Evolutionary conservation across 2,797 vertebrate genomes (phyloP).

Genomic region (Myripristis murdjan): DNA sequence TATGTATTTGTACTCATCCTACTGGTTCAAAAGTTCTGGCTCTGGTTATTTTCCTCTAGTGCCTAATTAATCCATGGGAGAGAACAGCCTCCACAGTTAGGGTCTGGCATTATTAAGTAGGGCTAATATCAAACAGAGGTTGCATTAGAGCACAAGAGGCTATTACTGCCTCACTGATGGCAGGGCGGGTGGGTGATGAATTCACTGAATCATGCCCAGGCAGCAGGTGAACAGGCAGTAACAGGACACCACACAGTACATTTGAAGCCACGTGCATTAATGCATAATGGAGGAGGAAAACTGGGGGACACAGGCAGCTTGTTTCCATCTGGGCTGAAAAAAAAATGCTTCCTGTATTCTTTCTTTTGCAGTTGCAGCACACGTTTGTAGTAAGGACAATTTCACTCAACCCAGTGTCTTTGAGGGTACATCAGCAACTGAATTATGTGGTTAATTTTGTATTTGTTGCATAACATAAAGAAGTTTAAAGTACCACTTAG

Average conservation of each 20-base stretch:
- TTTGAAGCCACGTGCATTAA: conserved; percentile 46
- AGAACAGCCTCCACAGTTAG: conserved; percentile 39
- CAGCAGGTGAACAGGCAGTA: conserved; percentile 31
- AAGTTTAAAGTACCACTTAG: not conserved
- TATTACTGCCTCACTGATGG: conserved; percentile 35
- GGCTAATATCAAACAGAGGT: conserved; percentile 25
- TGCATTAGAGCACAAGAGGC: conserved; percentile 20
- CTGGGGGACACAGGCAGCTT: not conserved
- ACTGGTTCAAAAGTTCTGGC: conserved; percentile 12
- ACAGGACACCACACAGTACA: conserved; percentile 42
- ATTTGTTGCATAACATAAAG: not conserved
- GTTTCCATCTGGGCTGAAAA: not conserved
- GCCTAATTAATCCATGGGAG: conserved; percentile 23
- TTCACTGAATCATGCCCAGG: conserved; percentile 57
- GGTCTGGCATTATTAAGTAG: conserved; percentile 38
- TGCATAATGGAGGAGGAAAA: conserved; percentile 34
- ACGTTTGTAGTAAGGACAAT: not conserved
- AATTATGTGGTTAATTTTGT: not conserved
- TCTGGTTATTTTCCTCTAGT: conserved; percentile 10
- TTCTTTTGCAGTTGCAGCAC: not conserved
- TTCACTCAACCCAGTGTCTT: not conserved
- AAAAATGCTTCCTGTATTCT: not conserved
- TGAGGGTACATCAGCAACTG: not conserved
- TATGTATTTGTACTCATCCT: conserved; percentile 17
- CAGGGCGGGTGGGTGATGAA: conserved; percentile 23